Conservation (phyloP, 2,888 invertebrate genomes). For the Cloeon dipterum region DNA sequence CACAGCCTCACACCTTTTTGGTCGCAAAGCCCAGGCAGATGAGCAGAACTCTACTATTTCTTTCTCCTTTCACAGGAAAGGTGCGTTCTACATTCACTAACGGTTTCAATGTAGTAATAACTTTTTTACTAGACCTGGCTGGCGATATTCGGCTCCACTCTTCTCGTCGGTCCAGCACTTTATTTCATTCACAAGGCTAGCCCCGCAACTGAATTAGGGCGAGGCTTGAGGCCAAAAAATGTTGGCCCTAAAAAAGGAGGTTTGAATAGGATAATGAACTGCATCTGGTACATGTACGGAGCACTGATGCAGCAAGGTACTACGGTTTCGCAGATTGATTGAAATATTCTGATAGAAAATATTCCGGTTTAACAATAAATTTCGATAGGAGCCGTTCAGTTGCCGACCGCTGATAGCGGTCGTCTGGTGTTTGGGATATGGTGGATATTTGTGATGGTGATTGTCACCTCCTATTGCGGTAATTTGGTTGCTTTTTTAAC, state of each 20-base stretch:
- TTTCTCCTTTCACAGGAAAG: conserved; percentile 45
- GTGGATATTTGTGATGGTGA: conserved; percentile 77
- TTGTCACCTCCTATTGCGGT: conserved; percentile 80
- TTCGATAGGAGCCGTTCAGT: conserved; percentile 53
- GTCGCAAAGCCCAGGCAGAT: conserved; percentile 56
- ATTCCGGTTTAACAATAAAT: background rate
- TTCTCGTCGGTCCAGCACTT: conserved; percentile 54
- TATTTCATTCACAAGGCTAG: conserved; percentile 47
- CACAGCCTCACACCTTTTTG: conserved; percentile 57
- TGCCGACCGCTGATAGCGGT: conserved; percentile 68
- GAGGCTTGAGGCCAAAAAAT: conserved; percentile 23
- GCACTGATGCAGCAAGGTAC: conserved; percentile 80
- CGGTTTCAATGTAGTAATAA: background rate
- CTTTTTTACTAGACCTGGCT: conserved; percentile 63
- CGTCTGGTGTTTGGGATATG: conserved; percentile 67
- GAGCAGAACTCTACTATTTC: conserved; percentile 59
- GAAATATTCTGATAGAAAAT: background rate
- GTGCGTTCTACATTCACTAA: conserved; percentile 13
- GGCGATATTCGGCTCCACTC: conserved; percentile 45
- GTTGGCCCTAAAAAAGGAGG: conserved; percentile 9
- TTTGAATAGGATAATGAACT: conserved; percentile 30
- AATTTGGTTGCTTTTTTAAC: conserved; percentile 82
- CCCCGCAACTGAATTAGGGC: conserved; percentile 40
- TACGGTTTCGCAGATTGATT: too few relatives aligned
- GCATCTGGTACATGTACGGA: conserved; percentile 75